Base-by-base conservation (phyloP, 2,888 invertebrate genomes). In the Lymantria dispar region DNA sequence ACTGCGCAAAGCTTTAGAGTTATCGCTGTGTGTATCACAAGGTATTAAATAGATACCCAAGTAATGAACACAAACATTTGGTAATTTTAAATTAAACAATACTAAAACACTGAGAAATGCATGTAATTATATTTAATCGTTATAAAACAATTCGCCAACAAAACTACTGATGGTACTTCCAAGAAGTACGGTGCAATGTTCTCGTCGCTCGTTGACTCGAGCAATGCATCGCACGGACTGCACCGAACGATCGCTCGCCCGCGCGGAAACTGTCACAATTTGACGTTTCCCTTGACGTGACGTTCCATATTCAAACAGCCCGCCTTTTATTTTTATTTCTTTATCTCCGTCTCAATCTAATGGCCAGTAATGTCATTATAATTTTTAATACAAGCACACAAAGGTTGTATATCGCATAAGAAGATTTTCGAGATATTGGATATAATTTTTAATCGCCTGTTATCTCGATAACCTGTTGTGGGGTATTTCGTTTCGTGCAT, bases 191-290 rank as follows among this genome's bases (percentile, higher is more conserved):
- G 85, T 76, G 85, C 86, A 84, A 81, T 72, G 85, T 62, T 76
- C 80, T 60, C 59, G 49, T 22, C 42, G 11, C 40, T 40, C 54
- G 12, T 11, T 42, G 40, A 14, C 50, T 45, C 50, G 47, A 54
- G 40, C 40, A 39, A 43, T 39, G 49, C 50, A 48, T 49, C 38
- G 50, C 48, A 48, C 45, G 43, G 41, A 53, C 58, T 53, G 55
- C 56, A 64, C 60, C 64, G 54, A 58, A 50, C 53, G 60, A 60
- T 73, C 62, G 76, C 54, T 70, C 84, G 85, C 80, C 83, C 85
- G 90, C 86, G 89, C 87, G 87, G 87, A 89, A 89, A 90, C 89
- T 90, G 90, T 90, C 90, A 87, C 87, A 78, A 72, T 87, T 86
- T 88, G 88, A 90, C 89, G 84, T 88, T 87, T 87, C 87, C 85